These are phyloP conservation scores for Podarcis raffonei DNA, from an alignment of 2,113 vertebrate genomes.

Conservation along the genomic window DNA sequence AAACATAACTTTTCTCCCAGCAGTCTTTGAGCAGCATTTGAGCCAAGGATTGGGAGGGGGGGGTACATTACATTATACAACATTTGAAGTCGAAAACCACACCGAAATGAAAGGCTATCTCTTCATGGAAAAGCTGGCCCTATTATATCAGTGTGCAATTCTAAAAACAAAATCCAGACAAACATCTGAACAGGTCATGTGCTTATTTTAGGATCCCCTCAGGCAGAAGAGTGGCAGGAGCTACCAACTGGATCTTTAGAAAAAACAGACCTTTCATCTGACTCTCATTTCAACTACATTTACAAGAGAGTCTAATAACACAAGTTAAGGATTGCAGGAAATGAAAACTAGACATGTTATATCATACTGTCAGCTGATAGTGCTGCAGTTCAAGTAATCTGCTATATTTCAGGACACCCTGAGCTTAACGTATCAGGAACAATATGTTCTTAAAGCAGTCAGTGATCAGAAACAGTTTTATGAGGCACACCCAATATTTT, in stretches of 20 bases:
- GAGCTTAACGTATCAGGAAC: background rate
- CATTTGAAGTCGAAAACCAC: background rate
- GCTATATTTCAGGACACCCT: background rate
- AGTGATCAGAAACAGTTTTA: background rate
- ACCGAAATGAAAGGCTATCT: background rate
- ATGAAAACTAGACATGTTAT: conserved; percentile 20
- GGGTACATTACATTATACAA: background rate
- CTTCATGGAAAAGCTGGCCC: background rate
- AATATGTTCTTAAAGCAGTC: too few relatives aligned
- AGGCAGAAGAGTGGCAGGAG: background rate
- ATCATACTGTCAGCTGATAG: conserved; percentile 26
- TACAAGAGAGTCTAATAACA: conserved; percentile 16
- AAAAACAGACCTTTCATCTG: background rate
- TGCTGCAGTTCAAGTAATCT: conserved; percentile 10
- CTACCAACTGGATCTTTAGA: background rate
- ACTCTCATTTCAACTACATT: background rate
- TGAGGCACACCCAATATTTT: background rate
- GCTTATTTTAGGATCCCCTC: background rate
- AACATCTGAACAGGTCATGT: background rate
- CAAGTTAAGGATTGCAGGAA: conserved; percentile 25
- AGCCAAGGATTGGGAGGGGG: background rate
- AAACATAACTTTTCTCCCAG: background rate
- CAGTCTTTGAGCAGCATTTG: background rate
- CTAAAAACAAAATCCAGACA: background rate
- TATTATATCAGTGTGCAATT: background rate